phyloP scores from a whole-genome alignment of 2,888 invertebrate genomes.

The Chrysodeixis includens region DNA sequence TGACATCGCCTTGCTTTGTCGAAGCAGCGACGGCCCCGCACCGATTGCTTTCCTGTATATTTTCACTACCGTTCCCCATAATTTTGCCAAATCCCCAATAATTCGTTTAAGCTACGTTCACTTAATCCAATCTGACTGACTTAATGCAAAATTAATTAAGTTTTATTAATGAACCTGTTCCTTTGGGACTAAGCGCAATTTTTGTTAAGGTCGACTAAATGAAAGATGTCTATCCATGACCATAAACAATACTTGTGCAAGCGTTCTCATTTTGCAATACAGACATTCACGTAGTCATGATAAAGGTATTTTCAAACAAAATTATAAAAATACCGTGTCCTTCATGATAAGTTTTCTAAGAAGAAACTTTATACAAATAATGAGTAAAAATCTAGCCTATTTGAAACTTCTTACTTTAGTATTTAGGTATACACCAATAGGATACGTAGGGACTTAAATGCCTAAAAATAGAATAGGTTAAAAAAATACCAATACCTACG shows the following conservation, averaged over 20 bases:
- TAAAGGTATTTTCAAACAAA: too few relatives aligned
- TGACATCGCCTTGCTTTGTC: too few relatives aligned
- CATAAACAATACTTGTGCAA: not conserved
- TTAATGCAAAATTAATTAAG: slow-evolving; percentile 85
- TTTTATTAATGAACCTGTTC: slow-evolving; percentile 80
- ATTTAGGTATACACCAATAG: too few relatives aligned
- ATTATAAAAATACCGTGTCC: too few relatives aligned
- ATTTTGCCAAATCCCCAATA: slow-evolving; percentile 82
- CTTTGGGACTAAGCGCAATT: slow-evolving; percentile 47
- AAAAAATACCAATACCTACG: too few relatives aligned
- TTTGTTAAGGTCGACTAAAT: slow-evolving; percentile 46
- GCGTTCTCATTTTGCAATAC: not conserved
- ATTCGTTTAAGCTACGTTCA: slow-evolving; percentile 82
- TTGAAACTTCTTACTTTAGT: too few relatives aligned
- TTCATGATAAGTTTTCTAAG: too few relatives aligned
- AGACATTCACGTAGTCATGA: too few relatives aligned
- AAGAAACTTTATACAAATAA: too few relatives aligned
- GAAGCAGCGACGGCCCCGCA: not conserved
- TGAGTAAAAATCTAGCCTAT: too few relatives aligned
- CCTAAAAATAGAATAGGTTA: too few relatives aligned
- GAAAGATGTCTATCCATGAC: slow-evolving; percentile 22
- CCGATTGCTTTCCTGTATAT: slow-evolving; percentile 52
- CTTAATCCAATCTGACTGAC: slow-evolving; percentile 81
- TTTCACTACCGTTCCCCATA: slow-evolving; percentile 70
- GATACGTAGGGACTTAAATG: too few relatives aligned